Evolutionary conservation across 2,797 vertebrate species (phyloP), one percentile per base, ranked within the genome.

Genomic region (Cottoperca gobio): DNA sequence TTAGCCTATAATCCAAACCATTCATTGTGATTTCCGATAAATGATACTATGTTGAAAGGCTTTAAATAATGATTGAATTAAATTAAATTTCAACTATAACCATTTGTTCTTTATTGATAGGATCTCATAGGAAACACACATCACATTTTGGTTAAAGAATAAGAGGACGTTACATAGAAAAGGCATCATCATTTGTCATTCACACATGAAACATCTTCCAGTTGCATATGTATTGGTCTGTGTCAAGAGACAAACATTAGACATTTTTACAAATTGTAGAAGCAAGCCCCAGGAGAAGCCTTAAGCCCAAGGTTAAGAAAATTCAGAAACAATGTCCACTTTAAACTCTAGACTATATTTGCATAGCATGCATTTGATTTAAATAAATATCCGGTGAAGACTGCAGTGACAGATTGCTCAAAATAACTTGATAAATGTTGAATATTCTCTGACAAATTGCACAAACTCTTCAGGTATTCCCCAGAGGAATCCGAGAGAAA

Each of bases 321-420:
- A 79, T 37, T 81, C 79, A 26, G 62, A 73, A 87, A 83, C 78
- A 86, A 79, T 78, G 83, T 91, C 85, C 71, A 84, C 70, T 50
- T 79, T 53, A 80, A 70, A 79, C 24, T 77, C 66, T 33, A 50
- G 83, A 82, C 58, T 88, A 46, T 59, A 89, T 89, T 89, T 85
- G 88, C 86, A 89, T 88, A 85, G 76, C 65, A 76, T 76, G 76
- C 68, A 83, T 87, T 78, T 52, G 79, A 90, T 92, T 87, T 86
- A 73, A 90, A 91, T 89, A 89, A 79, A 81, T 83, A 86, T 87
- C 72, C 37, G 5, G 54, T 61, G 13, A 80, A 79, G 53, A 81
- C 45, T 43, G 76, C 70, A 28, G 70, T 76, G 82, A 74, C 76
- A 84, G 79, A 86, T 76, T 84, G 76, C 74, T 86, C 60, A 82